Conservation (phyloP, 1,140 invertebrate genomes). For the Brachionus koreanus region DNA sequence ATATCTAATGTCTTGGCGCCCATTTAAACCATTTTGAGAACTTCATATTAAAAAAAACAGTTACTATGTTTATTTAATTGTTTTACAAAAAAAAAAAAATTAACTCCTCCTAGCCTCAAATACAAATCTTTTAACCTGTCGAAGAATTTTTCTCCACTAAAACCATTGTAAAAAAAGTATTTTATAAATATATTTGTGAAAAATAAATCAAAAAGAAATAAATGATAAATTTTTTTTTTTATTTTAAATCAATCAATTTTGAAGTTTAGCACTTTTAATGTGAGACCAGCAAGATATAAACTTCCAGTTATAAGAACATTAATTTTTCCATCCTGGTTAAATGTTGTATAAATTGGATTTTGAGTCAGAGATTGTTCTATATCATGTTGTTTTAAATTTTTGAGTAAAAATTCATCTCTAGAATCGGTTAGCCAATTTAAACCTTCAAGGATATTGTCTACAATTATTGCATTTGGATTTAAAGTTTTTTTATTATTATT, state of each 20-base stretch:
- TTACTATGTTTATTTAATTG: too few species aligned
- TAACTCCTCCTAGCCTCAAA: too few species aligned
- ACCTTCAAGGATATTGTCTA: conserved; percentile 13
- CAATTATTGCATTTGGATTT: not conserved
- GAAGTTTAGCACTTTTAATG: conserved; percentile 32
- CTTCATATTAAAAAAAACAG: too few species aligned
- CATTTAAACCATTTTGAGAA: too few species aligned
- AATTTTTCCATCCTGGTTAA: not conserved
- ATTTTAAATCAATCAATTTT: conserved; percentile 14
- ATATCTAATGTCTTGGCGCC: too few species aligned
- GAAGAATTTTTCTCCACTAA: too few species aligned
- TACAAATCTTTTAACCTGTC: too few species aligned
- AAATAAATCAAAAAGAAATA: not conserved
- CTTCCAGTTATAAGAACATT: conserved; percentile 40
- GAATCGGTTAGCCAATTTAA: conserved; percentile 19
- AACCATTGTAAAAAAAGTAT: too few species aligned
- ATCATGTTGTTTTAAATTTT: not conserved
- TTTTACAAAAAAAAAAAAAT: too few species aligned
- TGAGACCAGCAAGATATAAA: conserved; percentile 27
- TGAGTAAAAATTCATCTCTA: not conserved
- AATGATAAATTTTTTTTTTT: not conserved
- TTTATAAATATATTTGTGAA: too few species aligned
- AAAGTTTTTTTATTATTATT: not conserved
- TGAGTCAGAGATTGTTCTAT: not conserved
- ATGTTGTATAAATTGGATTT: not conserved